Conservation (phyloP, 2,797 vertebrate species). For the Lophius americanus region DNA sequence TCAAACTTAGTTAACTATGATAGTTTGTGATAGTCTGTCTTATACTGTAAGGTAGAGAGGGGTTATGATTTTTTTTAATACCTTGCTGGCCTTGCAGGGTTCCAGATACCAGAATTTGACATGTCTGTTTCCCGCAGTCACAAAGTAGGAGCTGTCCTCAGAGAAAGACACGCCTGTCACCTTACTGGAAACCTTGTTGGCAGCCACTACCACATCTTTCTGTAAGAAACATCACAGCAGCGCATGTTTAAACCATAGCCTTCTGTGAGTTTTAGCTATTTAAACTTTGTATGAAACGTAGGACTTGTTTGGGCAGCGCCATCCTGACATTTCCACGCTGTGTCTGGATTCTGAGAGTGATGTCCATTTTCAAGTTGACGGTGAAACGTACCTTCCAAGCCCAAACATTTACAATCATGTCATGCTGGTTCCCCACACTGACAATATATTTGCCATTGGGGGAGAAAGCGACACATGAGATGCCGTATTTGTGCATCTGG, state of each 20-base stretch:
- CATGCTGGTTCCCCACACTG: slow-evolving; percentile 94
- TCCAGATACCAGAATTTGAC: slow-evolving; percentile 97
- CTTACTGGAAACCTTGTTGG: slow-evolving; percentile 95
- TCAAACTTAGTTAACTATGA: too few species aligned
- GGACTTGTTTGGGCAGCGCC: not conserved
- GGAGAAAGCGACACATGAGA: slow-evolving; percentile 94
- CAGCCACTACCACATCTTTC: slow-evolving; percentile 91
- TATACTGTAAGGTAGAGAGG: not conserved
- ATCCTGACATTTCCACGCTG: not conserved
- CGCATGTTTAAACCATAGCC: not conserved
- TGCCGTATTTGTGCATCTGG: slow-evolving; percentile 90
- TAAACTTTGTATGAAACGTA: not conserved
- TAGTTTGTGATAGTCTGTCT: too few species aligned
- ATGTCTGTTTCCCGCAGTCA: slow-evolving; percentile 93
- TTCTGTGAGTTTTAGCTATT: not conserved
- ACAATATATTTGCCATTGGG: slow-evolving; percentile 93
- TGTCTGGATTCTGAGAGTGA: not conserved
- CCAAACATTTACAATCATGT: slow-evolving; percentile 97
- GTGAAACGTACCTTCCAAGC: slow-evolving; percentile 89
- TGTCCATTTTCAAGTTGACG: not conserved
- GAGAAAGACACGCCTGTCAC: slow-evolving; percentile 94
- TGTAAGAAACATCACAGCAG: slow-evolving; percentile 56
- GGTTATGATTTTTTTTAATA: slow-evolving; percentile 43
- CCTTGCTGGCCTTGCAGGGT: slow-evolving; percentile 91
- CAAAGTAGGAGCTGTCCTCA: slow-evolving; percentile 94